Base-by-base conservation (phyloP, 2,888 invertebrate species). In the Eupsilia transversa region DNA sequence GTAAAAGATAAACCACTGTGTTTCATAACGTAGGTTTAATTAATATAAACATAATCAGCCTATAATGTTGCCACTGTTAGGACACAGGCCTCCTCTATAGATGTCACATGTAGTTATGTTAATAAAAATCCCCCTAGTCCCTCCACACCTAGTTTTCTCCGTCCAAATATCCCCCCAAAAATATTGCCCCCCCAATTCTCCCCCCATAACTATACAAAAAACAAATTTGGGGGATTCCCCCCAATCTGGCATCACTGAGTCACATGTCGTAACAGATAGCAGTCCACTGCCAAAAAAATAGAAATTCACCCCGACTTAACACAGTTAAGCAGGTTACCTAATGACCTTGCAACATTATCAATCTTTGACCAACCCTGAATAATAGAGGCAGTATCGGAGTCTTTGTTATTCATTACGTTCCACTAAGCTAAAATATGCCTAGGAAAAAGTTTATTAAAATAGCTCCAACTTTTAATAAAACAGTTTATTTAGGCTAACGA, bases 401-500 rank as follows among this genome's bases (percentile, higher is more conserved):
- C 46, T 67, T 67, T 60, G n/a, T 63, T 57, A 38, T 59, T 61
- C 27, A 73, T 23, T 35, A 23, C n/a, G 35, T 54, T 27, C 10
- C 12, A 46, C 56, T 46, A 38, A 56, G 23, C 17, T 9, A n/a
- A 73, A 43, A 72, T 35, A 60, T 54, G 35, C 3, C 35, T 30
- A 33, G 3, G 35, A 43, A 54, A 72, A 38, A 43, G 17, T 43
- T 61, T 30, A 71, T 54, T 72, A 41, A 35, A 52, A 60, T 17
- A 38, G 38, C 27, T 54, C 6, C 65, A 65, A 66, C n/a, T 38
- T 66, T 67, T 56, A 23, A 14, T 41, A 61, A 56, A 46, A 41
- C 59, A 46, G 46, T 77, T 77, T 70, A 60, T 60, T 70, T 70
- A 54, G 59, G 46, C 65, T 38, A 33, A 20, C 20, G 33, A 77